These are phyloP conservation scores for Cynaeus angustus DNA, from an alignment of 2,888 invertebrate genomes.

Conservation along the genomic window DNA sequence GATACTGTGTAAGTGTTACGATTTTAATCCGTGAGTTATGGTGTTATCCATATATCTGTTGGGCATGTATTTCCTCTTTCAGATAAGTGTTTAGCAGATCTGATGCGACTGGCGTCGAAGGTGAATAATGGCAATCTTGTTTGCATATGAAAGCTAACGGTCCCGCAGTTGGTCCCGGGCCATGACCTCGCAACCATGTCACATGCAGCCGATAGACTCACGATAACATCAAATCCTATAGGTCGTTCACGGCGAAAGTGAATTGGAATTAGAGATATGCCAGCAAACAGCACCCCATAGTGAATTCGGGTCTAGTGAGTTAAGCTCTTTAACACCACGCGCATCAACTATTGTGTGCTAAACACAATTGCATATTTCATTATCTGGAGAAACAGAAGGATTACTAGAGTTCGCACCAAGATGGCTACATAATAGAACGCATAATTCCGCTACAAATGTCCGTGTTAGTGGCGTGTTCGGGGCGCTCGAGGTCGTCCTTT, in stretches of 20 bases:
- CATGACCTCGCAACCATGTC: constrained; percentile 60
- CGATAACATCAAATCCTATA: constrained; percentile 61
- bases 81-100: constrained; percentile 60
- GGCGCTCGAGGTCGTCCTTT: constrained; percentile 46
- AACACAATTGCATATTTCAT: constrained; percentile 67
- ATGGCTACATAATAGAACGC: constrained; percentile 62
- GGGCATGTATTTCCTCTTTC: constrained; percentile 54
- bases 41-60: constrained; percentile 40
- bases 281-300: constrained; percentile 48
- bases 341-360: constrained; percentile 62
- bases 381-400: constrained; percentile 65
- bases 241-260: constrained; percentile 57
- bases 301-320: constrained; percentile 38
- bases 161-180: constrained; percentile 53
- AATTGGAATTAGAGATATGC: constrained; percentile 60
- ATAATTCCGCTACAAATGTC: constrained; percentile 66
- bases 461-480: constrained; percentile 58
- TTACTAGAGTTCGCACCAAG: constrained; percentile 62
- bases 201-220: constrained; percentile 61
- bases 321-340: constrained; percentile 50
- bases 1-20: constrained; percentile 31
- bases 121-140: constrained; percentile 70
- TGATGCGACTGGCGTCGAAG: constrained; percentile 63
- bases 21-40: constrained; percentile 48
- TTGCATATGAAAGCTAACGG: constrained; percentile 69